Conservation (phyloP, 2,797 vertebrate genomes). For the Delichon dasypus region DNA sequence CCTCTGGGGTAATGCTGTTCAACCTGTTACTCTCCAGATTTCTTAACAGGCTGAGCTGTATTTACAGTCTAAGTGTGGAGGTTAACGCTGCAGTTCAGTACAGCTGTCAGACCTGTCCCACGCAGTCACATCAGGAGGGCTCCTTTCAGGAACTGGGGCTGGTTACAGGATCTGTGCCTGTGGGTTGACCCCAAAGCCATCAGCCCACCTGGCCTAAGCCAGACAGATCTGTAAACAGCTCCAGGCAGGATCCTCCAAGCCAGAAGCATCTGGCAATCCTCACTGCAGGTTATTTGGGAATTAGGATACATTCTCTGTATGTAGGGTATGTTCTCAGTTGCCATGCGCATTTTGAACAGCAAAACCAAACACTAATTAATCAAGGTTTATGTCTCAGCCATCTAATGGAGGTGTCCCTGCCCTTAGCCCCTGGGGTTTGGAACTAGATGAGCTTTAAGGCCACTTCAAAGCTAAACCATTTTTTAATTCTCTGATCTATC, state of each 20-base stretch:
- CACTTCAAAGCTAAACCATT: not conserved
- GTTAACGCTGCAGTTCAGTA: not conserved
- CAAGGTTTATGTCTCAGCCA: not conserved
- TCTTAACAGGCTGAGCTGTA: not conserved
- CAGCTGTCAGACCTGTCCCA: not conserved
- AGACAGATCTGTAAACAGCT: not conserved
- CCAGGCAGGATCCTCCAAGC: not conserved
- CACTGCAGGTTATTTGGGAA: not conserved
- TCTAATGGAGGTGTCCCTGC: not conserved
- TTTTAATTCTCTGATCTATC: not conserved
- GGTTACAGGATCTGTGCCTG: not conserved
- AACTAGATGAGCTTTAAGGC: not conserved
- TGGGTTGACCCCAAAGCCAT: not conserved
- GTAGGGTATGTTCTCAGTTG: not conserved
- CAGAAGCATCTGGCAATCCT: not conserved
- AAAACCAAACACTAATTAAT: not conserved
- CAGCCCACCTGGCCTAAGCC: not conserved
- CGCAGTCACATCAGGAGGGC: fast-evolving
- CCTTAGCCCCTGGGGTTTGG: not conserved
- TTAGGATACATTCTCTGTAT: not conserved
- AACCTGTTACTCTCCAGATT: not conserved
- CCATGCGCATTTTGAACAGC: not conserved
- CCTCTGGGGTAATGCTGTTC: not conserved
- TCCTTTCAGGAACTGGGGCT: not conserved
- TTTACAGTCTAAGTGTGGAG: not conserved